These are phyloP conservation scores for Melinaea menophilus DNA, from an alignment of 2,888 invertebrate genomes.

Conservation along the genomic window DNA sequence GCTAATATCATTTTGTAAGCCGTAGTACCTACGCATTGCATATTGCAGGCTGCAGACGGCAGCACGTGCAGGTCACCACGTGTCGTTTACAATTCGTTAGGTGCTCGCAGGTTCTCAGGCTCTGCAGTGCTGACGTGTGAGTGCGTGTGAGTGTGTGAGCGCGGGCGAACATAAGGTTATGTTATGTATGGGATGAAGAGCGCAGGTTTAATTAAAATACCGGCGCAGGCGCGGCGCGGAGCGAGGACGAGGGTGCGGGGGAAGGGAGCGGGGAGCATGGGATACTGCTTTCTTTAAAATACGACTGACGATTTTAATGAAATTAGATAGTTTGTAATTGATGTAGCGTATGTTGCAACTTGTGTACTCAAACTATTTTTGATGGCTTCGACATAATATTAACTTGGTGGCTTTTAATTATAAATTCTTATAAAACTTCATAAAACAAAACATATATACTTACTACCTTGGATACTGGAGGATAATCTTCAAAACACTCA, in stretches of 20 bases:
- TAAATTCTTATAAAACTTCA: no score
- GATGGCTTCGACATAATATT: no score
- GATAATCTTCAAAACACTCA: background rate
- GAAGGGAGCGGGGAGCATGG: conserved; percentile 15
- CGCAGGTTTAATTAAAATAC: conserved; percentile 51
- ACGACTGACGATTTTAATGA: conserved; percentile 40
- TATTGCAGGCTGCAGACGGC: background rate
- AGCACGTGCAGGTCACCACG: conserved; percentile 23
- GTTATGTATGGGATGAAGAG: conserved; percentile 27
- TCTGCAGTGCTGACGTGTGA: conserved; percentile 11
- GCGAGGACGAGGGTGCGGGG: conserved; percentile 20
- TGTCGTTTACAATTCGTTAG: conserved; percentile 18
- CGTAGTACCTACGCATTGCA: background rate
- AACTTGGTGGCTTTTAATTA: no score
- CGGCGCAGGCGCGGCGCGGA: conserved; percentile 33
- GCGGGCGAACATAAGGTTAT: conserved; percentile 25
- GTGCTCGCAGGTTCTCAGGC: conserved; percentile 17
- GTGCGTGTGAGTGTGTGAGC: conserved; percentile 8
- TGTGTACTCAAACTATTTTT: no score
- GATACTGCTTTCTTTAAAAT: conserved; percentile 21
- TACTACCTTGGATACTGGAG: no score
- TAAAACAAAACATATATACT: no score
- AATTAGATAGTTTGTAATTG: conserved; percentile 33
- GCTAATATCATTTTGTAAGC: no score
- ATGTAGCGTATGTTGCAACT: background rate